Evolutionary conservation across 2,888 invertebrate species (phyloP).

Genomic region (Philereme transversata): DNA sequence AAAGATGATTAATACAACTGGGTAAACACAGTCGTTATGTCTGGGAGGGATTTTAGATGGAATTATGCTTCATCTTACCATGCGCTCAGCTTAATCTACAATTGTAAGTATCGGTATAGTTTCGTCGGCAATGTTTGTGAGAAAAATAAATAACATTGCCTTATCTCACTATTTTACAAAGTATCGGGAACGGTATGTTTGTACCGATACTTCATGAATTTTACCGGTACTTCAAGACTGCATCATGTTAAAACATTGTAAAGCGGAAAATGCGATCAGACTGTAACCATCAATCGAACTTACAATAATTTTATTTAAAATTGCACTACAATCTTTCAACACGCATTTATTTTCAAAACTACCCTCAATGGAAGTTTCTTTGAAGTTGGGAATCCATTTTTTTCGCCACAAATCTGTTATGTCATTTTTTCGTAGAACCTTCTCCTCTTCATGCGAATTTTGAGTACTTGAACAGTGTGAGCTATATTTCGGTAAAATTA

Average conservation of each 20-base stretch:
- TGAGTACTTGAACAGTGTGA: slow-evolving; percentile 42
- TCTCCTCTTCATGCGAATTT: slow-evolving; percentile 50
- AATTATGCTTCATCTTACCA: too few relatives aligned
- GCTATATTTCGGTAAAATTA: slow-evolving; percentile 54
- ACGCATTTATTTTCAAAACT: slow-evolving; percentile 51
- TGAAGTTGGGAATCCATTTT: slow-evolving; percentile 64
- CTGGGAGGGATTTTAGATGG: too few relatives aligned
- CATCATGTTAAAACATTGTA: slow-evolving; percentile 71
- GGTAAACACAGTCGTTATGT: too few relatives aligned
- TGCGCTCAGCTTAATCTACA: too few relatives aligned
- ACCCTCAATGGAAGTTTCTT: slow-evolving; percentile 41
- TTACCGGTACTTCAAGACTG: slow-evolving; percentile 40
- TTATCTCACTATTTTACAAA: too few relatives aligned
- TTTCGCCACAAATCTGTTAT: slow-evolving; percentile 68
- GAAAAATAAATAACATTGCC: too few relatives aligned
- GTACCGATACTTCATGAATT: neutral
- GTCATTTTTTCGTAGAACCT: slow-evolving; percentile 53
- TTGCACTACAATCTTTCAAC: slow-evolving; percentile 52
- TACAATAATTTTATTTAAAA: slow-evolving; percentile 67
- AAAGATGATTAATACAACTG: too few relatives aligned
- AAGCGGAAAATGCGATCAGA: slow-evolving; percentile 62
- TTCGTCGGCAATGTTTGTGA: too few relatives aligned
- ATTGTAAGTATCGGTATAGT: too few relatives aligned
- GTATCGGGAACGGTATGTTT: too few relatives aligned
- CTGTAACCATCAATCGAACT: slow-evolving; percentile 65